These are phyloP conservation scores for Pyrocoelia pectoralis DNA, from an alignment of 2,888 invertebrate species.

Conservation along the genomic window DNA sequence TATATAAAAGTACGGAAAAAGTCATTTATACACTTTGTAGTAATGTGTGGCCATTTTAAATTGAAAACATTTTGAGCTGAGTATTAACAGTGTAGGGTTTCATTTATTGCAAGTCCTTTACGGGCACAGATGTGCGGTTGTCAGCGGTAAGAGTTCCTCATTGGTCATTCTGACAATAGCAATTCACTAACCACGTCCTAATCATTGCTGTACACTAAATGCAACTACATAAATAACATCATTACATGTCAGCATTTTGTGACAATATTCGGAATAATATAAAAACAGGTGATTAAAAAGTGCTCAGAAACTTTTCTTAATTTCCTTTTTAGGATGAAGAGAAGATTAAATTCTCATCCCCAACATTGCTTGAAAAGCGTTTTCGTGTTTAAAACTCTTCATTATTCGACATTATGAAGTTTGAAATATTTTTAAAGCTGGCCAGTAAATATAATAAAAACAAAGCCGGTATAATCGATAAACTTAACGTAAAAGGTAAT, in stretches of 20 bases:
- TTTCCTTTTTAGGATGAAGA: not conserved
- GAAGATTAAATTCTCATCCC: conserved; percentile 2
- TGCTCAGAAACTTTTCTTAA: not conserved
- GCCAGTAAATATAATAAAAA: not conserved
- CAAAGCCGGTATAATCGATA: not conserved
- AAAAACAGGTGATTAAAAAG: conserved; percentile 7
- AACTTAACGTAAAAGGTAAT: not conserved
- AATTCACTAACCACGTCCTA: conserved; percentile 41
- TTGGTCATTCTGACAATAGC: conserved; percentile 49
- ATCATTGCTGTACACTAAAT: conserved; percentile 34
- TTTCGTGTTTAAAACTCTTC: not conserved
- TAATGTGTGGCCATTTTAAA: too few relatives aligned
- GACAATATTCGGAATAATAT: not conserved
- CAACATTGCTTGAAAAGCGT: not conserved
- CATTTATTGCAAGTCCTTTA: conserved; percentile 46
- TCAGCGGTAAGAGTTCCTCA: conserved; percentile 47
- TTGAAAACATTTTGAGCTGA: not conserved
- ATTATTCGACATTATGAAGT: not conserved
- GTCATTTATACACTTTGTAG: too few relatives aligned
- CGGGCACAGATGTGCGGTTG: conserved; percentile 48
- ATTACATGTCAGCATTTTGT: conserved; percentile 6
- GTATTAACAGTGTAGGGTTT: conserved; percentile 41
- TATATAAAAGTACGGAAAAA: too few relatives aligned
- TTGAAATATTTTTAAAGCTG: conserved; percentile 10
- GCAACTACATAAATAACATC: conserved; percentile 19